Conservation (phyloP, 2,113 vertebrate genomes). For the Tragelaphus strepsiceros region DNA sequence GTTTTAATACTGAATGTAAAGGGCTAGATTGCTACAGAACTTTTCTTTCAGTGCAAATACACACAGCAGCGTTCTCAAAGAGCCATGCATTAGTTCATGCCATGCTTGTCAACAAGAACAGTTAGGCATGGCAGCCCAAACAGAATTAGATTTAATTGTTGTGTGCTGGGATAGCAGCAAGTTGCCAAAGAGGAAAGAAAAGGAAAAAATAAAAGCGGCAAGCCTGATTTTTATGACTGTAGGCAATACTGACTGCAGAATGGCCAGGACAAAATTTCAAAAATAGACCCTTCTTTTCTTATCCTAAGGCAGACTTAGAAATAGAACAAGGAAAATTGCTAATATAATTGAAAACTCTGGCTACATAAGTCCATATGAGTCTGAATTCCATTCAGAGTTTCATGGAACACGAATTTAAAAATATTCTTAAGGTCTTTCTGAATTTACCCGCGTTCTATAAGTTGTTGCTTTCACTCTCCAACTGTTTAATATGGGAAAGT, state of each 20-base stretch:
- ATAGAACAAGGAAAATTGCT: background rate
- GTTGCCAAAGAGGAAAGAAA: background rate
- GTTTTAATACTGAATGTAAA: conserved; percentile 8
- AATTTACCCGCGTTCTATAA: background rate
- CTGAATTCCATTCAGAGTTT: conserved; percentile 28
- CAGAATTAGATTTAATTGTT: conserved; percentile 31
- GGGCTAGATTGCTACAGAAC: conserved; percentile 13
- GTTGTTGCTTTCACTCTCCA: background rate
- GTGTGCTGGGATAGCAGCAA: background rate
- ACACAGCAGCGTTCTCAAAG: background rate
- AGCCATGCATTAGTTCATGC: conserved; percentile 29
- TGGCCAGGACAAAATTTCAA: background rate
- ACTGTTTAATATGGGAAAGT: background rate
- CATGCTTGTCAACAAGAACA: conserved; percentile 47
- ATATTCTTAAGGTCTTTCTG: conserved; percentile 4
- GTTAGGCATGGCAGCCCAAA: conserved; percentile 22
- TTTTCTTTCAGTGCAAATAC: conserved; percentile 22
- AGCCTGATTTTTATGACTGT: background rate
- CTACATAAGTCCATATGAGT: conserved; percentile 33
- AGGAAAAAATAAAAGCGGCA: background rate
- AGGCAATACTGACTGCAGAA: conserved; percentile 1
- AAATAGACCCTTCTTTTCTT: conserved; percentile 37
- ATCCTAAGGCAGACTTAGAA: background rate
- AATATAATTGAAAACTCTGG: conserved; percentile 41
- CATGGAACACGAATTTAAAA: conserved; percentile 2